Evolutionary conservation across 1,140 invertebrate species (phyloP).

Genomic region (Planococcus citri): DNA sequence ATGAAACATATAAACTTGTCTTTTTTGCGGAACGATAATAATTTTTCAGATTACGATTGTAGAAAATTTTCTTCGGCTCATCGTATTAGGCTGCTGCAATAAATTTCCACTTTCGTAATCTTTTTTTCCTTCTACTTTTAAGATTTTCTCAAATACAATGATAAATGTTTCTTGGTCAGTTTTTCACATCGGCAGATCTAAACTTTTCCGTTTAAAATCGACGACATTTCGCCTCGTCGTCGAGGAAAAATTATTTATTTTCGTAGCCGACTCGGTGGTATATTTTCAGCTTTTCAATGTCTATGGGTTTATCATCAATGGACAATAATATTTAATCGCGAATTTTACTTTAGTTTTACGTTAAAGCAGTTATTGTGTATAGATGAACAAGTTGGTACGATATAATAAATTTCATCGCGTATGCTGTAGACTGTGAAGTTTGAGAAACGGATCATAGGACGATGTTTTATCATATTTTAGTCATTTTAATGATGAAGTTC

Average conservation of each 20-base stretch:
- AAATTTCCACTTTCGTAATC: constrained; percentile 16
- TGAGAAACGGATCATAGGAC: too few species aligned
- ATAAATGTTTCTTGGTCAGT: constrained; percentile 1
- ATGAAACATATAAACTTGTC: neutral
- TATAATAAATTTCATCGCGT: too few species aligned
- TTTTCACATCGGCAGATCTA: constrained; percentile 15
- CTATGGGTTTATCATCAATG: neutral
- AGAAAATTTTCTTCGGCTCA: constrained; percentile 5
- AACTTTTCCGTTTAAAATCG: constrained; percentile 15
- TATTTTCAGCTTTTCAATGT: neutral
- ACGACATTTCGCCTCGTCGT: neutral
- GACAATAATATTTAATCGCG: too few species aligned
- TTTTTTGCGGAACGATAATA: neutral
- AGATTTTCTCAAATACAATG: constrained; percentile 11
- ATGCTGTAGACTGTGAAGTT: too few species aligned
- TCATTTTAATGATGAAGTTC: too few species aligned
- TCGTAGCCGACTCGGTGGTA: neutral
- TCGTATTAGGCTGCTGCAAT: neutral
- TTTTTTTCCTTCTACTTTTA: neutral
- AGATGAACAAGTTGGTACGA: too few species aligned
- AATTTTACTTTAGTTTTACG: too few species aligned
- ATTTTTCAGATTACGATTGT: constrained; percentile 11
- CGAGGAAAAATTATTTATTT: neutral
- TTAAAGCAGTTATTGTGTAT: too few species aligned
- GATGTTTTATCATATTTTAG: too few species aligned